phyloP scores from a whole-genome alignment of 2,888 invertebrate genomes.

The Chelonus formosanus region DNA sequence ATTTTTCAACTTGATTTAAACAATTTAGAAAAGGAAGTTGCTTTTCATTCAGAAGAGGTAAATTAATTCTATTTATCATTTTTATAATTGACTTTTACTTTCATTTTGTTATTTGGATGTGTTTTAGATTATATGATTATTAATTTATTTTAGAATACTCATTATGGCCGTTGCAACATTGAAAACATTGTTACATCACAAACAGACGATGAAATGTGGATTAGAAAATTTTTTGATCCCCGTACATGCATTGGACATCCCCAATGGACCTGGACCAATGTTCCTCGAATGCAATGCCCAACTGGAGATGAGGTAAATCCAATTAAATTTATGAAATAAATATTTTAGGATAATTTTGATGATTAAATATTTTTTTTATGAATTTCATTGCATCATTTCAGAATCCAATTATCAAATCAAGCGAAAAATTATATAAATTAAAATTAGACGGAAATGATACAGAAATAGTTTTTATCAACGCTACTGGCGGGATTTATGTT shows the following conservation, averaged over 20 bases:
- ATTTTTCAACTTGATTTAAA: constrained; percentile 71
- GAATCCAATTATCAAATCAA: constrained; percentile 63
- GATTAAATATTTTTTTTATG: neutral
- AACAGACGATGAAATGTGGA: constrained; percentile 47
- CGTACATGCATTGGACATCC: constrained; percentile 59
- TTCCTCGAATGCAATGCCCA: constrained; percentile 60
- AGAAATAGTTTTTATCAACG: constrained; percentile 55
- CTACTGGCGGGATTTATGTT: constrained; percentile 62
- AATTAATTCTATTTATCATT: constrained; percentile 23
- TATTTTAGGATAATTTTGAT: constrained; percentile 10
- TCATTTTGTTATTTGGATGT: too few relatives aligned
- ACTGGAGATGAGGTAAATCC: constrained; percentile 59
- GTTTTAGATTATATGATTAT: neutral
- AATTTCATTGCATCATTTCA: constrained; percentile 36
- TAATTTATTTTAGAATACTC: constrained; percentile 53
- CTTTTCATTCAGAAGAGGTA: constrained; percentile 58
- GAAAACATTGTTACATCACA: constrained; percentile 60
- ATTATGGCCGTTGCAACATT: constrained; percentile 62
- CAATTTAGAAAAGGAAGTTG: constrained; percentile 50
- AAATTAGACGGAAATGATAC: constrained; percentile 46
- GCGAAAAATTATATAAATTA: constrained; percentile 61
- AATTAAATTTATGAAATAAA: constrained; percentile 9
- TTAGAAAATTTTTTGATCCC: constrained; percentile 64
- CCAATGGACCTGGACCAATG: constrained; percentile 58
- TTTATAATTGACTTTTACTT: too few relatives aligned